phyloP scores from a whole-genome alignment of 2,888 invertebrate species.

The Athrips mouffetella region DNA sequence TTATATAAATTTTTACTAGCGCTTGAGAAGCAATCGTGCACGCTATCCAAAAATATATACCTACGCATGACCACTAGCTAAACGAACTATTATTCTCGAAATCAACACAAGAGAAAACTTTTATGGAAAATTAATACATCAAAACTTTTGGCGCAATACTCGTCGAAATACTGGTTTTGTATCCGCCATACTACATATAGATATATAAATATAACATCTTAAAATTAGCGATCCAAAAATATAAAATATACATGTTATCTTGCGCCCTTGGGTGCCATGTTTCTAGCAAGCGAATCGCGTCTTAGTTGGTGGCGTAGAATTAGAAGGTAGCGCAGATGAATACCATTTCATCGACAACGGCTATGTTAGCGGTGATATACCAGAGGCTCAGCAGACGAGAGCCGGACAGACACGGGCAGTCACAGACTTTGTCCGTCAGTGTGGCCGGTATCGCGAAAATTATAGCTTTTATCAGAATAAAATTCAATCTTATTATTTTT shows the following conservation, averaged over 20 bases:
- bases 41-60: slow-evolving; percentile 72
- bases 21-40: slow-evolving; percentile 71
- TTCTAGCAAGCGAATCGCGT: slow-evolving; percentile 26
- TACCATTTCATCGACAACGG: not conserved
- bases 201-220: slow-evolving; percentile 79
- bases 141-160: slow-evolving; percentile 77
- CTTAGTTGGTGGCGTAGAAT: not conserved
- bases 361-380: too few species aligned
- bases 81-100: slow-evolving; percentile 62
- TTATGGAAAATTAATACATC: slow-evolving; percentile 75
- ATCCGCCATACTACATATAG: slow-evolving; percentile 76
- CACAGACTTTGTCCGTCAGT: too few species aligned
- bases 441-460: too few species aligned
- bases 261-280: slow-evolving; percentile 65
- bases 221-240: slow-evolving; percentile 79
- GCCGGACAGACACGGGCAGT: too few species aligned
- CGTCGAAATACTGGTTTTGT: slow-evolving; percentile 73
- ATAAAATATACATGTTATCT: slow-evolving; percentile 77
- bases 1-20: slow-evolving; percentile 38
- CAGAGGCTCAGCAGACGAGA: too few species aligned
- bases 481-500: too few species aligned
- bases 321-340: not conserved
- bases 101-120: slow-evolving; percentile 60
- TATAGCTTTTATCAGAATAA: too few species aligned
- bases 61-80: slow-evolving; percentile 74